Evolutionary conservation across 2,113 vertebrate species (phyloP), one percentile per base, ranked within the genome.

Genomic region (Labeo catla): DNA sequence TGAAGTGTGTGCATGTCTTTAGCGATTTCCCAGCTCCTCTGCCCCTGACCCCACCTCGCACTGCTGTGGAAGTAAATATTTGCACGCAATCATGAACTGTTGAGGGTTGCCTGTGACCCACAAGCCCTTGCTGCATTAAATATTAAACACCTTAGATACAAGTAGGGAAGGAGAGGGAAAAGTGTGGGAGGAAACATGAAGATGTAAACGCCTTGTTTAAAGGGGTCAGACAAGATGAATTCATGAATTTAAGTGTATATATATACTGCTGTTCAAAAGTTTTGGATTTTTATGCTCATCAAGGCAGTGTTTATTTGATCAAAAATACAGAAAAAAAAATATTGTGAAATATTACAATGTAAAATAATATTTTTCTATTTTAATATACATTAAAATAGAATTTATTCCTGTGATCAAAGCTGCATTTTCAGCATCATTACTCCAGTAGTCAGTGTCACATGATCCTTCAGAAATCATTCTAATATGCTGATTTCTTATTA

Each of bases 51-150:
- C 81, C 73, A n/a, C 92, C 93, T 89, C 92, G 94, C 91, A 88
- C 87, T 86, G 90, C 93, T 89, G 84, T 86, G 90, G 93, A 95
- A 96, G 96, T 96, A 97, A 98, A 98, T 96, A 96, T 97, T 97
- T 98, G 96, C 96, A 96, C 89, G 93, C 96, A 96, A 97, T 90
- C 87, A 93, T 92, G 91, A 96, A 88, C 93, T 94, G 94, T 89
- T 94, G 95, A 94, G 94, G 92, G 93, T 95, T 93, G 88, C 90
- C 94, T 94, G 91, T 91, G 92, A 92, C 92, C 93, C 92, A 91
- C 90, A 91, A 88, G 94, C 91, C 93, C 94, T 91, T 93, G 95
- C 94, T 84, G 91, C 95, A 98, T 99, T 92, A 98, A 99, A 98
- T 97, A 99, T 99, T 97, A 96, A 99, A 91, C 74, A 34, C 52